Evolutionary conservation across 2,113 vertebrate species (phyloP), one percentile per base, ranked within the genome.

Genomic region (Clarias magur): DNA sequence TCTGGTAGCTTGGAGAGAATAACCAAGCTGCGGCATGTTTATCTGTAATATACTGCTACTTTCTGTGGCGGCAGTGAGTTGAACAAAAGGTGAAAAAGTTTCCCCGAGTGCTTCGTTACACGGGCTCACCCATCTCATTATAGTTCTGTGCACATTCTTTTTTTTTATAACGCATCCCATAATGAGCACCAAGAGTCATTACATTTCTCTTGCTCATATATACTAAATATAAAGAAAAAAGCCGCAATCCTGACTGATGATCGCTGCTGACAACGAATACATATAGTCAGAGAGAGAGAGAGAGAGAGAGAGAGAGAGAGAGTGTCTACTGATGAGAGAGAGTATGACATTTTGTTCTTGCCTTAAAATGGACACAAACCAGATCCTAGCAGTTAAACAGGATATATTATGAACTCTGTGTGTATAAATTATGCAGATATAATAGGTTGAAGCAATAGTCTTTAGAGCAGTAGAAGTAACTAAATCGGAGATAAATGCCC

Each of bases 11-110:
- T 79, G 25, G 27, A 86, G 75, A 57, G 75, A 86, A 38, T 80
- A 56, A 67, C 59, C 57, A n/a, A 65, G 59, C 60, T 27, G 11
- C 67, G 54, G 68, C 30, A 59, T 67, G 42, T 68, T 80, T 53
- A 79, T 84, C 15, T 17, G 38, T 57, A 30, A 78, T 56, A 79
- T 48, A 34, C 60, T 85, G 62, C 62, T 79, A 23, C 17, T 21
- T 80, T 80, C 62, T 3, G n/a, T n/a, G 19, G 48, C 27, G 57
- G 75, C 27, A 80, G 75, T 23, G 72, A 86, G 76, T 86, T 86
- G 60, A 67, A 30, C 57, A 67, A 85, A 85, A 78, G 73, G n/a
- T 80, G 67, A 60, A 53, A 59, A 73, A 86, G 56, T 86, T 86
- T 65, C 62, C 62, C 60, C 0, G 27, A 34, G 73, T 80, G 75